Evolutionary conservation across 2,113 vertebrate species (phyloP).

Genomic region (Tupaia tana): DNA sequence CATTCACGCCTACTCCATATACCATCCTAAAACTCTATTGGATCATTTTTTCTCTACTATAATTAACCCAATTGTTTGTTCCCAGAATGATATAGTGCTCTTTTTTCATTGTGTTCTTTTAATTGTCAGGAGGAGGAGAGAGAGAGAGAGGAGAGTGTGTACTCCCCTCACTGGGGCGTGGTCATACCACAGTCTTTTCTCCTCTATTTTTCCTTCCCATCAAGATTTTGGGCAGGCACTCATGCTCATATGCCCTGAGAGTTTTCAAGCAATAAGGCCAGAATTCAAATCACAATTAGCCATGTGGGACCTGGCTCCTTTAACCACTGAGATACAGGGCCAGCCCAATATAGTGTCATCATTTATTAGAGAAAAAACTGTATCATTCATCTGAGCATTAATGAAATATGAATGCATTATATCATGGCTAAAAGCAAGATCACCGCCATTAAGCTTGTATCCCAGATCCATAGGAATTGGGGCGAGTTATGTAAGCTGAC

Average conservation of each 20-base stretch:
- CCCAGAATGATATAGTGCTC: background rate
- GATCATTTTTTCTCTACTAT: background rate
- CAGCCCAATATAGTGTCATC: background rate
- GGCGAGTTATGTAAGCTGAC: background rate
- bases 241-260: no score
- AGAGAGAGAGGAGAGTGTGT: no score
- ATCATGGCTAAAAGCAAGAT: background rate
- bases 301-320: no score
- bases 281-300: no score
- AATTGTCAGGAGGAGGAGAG: no score
- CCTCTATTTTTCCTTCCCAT: no score
- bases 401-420: background rate
- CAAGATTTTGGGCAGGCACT: no score
- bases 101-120: no score
- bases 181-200: no score
- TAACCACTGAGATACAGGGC: no score
- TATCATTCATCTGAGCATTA: conserved; percentile 15
- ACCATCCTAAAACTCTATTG: background rate
- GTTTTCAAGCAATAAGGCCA: no score
- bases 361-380: background rate
- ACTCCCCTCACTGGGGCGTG: no score
- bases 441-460: background rate
- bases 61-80: background rate
- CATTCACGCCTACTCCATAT: background rate
- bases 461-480: background rate